Evolutionary conservation across 2,888 invertebrate genomes (phyloP).

Genomic region (Abrostola triplasia): DNA sequence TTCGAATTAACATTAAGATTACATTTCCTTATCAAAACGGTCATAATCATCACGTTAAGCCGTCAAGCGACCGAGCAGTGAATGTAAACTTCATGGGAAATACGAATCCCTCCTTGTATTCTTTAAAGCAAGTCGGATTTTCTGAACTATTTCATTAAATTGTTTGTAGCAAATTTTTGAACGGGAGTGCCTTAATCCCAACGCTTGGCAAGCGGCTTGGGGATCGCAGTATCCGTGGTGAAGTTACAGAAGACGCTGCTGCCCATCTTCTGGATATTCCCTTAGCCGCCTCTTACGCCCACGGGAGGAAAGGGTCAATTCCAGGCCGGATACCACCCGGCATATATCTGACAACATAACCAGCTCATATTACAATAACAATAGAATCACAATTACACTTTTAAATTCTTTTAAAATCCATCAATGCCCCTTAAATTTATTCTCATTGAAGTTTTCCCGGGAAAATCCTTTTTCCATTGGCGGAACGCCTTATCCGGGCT

Average conservation of each 20-base stretch:
- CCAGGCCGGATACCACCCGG: too few relatives aligned
- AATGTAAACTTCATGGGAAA: conserved; percentile 20
- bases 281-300: too few relatives aligned
- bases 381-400: conserved; percentile 51
- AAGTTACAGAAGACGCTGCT: too few relatives aligned
- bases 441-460: conserved; percentile 68
- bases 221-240: too few relatives aligned
- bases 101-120: not conserved
- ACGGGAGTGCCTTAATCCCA: too few relatives aligned
- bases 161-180: too few relatives aligned
- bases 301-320: too few relatives aligned
- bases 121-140: not conserved
- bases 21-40: conserved; percentile 49
- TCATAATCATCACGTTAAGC: conserved; percentile 27
- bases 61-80: conserved; percentile 20
- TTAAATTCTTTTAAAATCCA: conserved; percentile 61
- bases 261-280: too few relatives aligned
- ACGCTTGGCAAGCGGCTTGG: too few relatives aligned
- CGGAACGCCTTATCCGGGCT: conserved; percentile 72
- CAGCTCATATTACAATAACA: conserved; percentile 15
- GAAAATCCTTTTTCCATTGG: conserved; percentile 78
- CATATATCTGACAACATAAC: not conserved
- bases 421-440: conserved; percentile 72
- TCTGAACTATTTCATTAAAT: not conserved
- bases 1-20: conserved; percentile 52